These are phyloP conservation scores for Coregonus suidteri DNA, from an alignment of 2,797 vertebrate species.

Conservation along the genomic window DNA sequence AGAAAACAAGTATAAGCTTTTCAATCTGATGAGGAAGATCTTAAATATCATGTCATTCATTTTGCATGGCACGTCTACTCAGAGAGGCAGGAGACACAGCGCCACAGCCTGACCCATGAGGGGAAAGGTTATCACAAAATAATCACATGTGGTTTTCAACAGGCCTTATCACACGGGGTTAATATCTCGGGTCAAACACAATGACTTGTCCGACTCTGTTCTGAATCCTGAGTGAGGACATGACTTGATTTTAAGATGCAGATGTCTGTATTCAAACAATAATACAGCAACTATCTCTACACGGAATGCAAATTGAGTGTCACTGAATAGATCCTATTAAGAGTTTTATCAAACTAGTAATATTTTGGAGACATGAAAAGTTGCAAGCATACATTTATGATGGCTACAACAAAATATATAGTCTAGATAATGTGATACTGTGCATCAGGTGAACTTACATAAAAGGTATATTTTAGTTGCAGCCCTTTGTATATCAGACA, in stretches of 20 bases:
- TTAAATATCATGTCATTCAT: slow-evolving; percentile 76
- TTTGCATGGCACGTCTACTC: slow-evolving; percentile 58
- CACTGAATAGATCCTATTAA: background rate
- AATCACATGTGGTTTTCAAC: slow-evolving; percentile 51
- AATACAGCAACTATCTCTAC: background rate
- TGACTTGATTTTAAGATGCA: slow-evolving; percentile 29
- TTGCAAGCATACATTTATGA: background rate
- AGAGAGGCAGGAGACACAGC: slow-evolving; percentile 13
- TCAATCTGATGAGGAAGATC: slow-evolving; percentile 74
- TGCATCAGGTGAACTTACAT: background rate
- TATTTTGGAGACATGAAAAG: background rate
- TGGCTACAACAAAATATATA: background rate
- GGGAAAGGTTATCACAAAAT: slow-evolving; percentile 58
- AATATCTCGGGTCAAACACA: slow-evolving; percentile 54
- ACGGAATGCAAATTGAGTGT: background rate
- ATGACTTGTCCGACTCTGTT: slow-evolving; percentile 20
- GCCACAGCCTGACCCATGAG: slow-evolving; percentile 35
- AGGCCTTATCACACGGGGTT: slow-evolving; percentile 42
- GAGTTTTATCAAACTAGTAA: background rate
- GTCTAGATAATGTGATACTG: background rate
- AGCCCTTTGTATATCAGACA: background rate
- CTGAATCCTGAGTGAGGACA: slow-evolving; percentile 5
- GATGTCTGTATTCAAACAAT: slow-evolving; percentile 5
- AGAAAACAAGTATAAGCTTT: slow-evolving; percentile 59
- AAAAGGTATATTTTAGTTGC: background rate